Conservation (phyloP, 2,797 vertebrate genomes). For the Staurois parvus region DNA sequence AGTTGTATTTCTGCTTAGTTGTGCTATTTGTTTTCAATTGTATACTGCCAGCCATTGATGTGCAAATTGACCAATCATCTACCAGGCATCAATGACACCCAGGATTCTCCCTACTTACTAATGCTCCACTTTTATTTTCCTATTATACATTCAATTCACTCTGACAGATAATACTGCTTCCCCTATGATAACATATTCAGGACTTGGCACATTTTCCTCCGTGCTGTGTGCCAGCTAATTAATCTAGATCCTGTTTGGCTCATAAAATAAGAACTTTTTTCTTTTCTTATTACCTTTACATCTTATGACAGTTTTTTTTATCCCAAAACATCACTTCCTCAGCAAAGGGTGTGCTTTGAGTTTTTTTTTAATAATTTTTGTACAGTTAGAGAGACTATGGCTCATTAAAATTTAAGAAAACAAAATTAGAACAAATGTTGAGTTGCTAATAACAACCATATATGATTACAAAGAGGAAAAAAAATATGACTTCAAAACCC, state of each 20-base stretch:
- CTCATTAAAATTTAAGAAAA: no score
- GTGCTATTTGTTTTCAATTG: not conserved
- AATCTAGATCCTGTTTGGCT: conserved; percentile 56
- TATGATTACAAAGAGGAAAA: no score
- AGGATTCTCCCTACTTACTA: not conserved
- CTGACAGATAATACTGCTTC: conserved; percentile 36
- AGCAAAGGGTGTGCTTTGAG: not conserved
- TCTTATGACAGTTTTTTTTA: conserved; percentile 37
- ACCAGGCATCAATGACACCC: not conserved
- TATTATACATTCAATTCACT: conserved; percentile 18
- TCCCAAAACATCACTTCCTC: conserved; percentile 12
- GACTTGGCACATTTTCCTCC: conserved; percentile 39
- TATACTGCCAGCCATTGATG: not conserved
- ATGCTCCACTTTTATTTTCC: conserved; percentile 7
- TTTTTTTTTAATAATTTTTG: no score
- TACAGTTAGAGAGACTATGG: no score
- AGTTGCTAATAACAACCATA: no score
- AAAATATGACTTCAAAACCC: no score
- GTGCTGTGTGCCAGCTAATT: conserved; percentile 48
- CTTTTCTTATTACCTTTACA: conserved; percentile 36
- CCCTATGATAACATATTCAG: conserved; percentile 51
- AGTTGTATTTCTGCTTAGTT: not conserved
- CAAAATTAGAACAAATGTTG: no score
- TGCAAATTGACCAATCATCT: not conserved
- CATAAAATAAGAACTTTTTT: conserved; percentile 33